Evolutionary conservation across 2,797 vertebrate genomes (phyloP), one percentile per base, ranked within the genome.

Genomic region (Manis javanica): DNA sequence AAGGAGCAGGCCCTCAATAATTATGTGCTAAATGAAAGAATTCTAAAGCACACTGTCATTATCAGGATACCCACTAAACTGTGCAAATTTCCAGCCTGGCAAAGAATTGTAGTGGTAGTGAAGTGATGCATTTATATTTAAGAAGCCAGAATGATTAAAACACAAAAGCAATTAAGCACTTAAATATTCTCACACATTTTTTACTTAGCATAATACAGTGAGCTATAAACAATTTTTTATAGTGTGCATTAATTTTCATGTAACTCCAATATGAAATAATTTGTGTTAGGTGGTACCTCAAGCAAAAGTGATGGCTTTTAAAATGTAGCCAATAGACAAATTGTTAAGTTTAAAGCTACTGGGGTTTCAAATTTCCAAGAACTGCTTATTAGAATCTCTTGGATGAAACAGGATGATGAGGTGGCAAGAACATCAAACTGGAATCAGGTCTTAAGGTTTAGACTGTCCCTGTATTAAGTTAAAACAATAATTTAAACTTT

Each of bases 141-240:
- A 74, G 87, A 94, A 75, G 6, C 10, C 34, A 66, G 46, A 63
- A 59, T 72, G 39, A 89, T 91, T 77, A 89, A 89, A 97, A 12
- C 3, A 83, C 5, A 79, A 68, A 59, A 77, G 49, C 34, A 96
- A 89, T 85, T 86, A 42, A 84, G 24, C 5, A 64, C 86, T 39
- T 19, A 61, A 85, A 49, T 68, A 64, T 63, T 46, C 59, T 26
- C 15, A 46, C 3, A 39, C 4, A 51, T 55, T n/a, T 88, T 94
- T 90, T 53, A 64, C 66, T 85, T 90, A 57, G 16, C 71, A 3
- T 39, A 79, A 61, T 64, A 15, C 61, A 75, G 51, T 4, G 78
- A 46, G 5, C 12, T n/a, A 57, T 55, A 77, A 71, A 34, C 16
- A n/a, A 13, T 14, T 91, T 90, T 90, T 90, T 82, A 24, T 21